Evolutionary conservation across 2,888 invertebrate species (phyloP).

Genomic region (Chymomyza amoena): DNA sequence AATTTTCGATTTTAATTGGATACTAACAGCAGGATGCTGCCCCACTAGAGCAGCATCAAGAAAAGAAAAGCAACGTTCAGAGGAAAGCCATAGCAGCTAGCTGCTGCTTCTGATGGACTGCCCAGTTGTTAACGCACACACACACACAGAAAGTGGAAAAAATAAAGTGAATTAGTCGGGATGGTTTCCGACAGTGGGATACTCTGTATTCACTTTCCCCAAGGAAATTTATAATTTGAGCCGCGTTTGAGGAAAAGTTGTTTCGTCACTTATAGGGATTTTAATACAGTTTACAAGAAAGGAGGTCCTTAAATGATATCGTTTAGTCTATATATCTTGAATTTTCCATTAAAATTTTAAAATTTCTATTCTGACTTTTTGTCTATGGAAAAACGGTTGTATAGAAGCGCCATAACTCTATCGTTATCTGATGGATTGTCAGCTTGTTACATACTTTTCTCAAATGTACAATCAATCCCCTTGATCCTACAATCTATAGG

Average conservation of each 20-base stretch:
- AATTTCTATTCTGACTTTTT: too few species aligned
- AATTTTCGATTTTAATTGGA: conserved; percentile 79
- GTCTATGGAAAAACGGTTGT: too few species aligned
- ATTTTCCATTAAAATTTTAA: too few species aligned
- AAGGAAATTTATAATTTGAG: neutral
- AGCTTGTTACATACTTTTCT: too few species aligned
- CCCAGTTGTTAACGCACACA: conserved; percentile 29
- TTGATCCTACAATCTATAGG: conserved; percentile 20
- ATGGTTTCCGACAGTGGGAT: conserved; percentile 3
- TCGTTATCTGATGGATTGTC: too few species aligned
- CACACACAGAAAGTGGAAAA: conserved; percentile 15
- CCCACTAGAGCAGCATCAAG: conserved; percentile 9
- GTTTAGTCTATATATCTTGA: too few species aligned
- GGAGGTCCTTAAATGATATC: too few species aligned
- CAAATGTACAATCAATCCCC: too few species aligned
- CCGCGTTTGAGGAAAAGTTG: too few species aligned
- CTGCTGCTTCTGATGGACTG: conserved; percentile 45
- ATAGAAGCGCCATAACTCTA: too few species aligned
- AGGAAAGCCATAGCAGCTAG: conserved; percentile 15
- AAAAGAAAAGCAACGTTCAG: conserved; percentile 2
- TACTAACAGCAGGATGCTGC: conserved; percentile 77
- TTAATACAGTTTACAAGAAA: too few species aligned
- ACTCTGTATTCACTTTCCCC: neutral
- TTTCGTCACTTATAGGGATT: too few species aligned
- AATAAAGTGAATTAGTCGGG: neutral